Percentiles rank a stretch among this genome's conserved stretches.
Evolutionary conservation across 2,113 vertebrate genomes (phyloP).

Genomic region (Oryzias woworae): DNA sequence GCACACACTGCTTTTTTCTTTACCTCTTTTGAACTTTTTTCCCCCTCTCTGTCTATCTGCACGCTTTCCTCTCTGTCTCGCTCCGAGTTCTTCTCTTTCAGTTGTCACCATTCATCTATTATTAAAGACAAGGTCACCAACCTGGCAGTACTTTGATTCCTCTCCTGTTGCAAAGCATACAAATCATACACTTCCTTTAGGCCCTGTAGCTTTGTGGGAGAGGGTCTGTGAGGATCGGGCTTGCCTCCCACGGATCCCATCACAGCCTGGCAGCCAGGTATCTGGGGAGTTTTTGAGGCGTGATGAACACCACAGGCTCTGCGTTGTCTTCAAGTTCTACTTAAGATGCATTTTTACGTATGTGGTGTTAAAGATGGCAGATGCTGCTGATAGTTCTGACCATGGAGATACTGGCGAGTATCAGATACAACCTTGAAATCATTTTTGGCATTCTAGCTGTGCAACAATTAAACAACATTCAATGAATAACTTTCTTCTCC

Average conservation of each 20-base stretch:
- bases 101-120: constrained; percentile 60
- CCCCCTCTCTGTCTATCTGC: not conserved
- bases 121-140: constrained; percentile 64
- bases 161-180: constrained; percentile 29
- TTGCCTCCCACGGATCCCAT: not conserved
- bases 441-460: too few relatives aligned
- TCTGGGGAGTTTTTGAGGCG: not conserved
- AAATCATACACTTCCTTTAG: constrained; percentile 18
- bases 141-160: constrained; percentile 48
- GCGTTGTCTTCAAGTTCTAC: not conserved
- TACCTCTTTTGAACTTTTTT: not conserved
- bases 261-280: not conserved
- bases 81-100: constrained; percentile 14
- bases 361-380: not conserved
- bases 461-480: too few relatives aligned
- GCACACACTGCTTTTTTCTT: constrained; percentile 6
- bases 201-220: not conserved
- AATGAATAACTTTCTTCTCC: too few relatives aligned
- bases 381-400: too few relatives aligned
- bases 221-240: not conserved
- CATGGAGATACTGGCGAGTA: too few relatives aligned
- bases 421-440: too few relatives aligned
- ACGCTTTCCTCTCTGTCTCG: constrained; percentile 1
- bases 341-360: not conserved
- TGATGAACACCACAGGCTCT: not conserved